Evolutionary conservation across 1,140 invertebrate species (phyloP), one percentile per base, ranked within the genome.

Genomic region (Lordiphosa collinella): DNA sequence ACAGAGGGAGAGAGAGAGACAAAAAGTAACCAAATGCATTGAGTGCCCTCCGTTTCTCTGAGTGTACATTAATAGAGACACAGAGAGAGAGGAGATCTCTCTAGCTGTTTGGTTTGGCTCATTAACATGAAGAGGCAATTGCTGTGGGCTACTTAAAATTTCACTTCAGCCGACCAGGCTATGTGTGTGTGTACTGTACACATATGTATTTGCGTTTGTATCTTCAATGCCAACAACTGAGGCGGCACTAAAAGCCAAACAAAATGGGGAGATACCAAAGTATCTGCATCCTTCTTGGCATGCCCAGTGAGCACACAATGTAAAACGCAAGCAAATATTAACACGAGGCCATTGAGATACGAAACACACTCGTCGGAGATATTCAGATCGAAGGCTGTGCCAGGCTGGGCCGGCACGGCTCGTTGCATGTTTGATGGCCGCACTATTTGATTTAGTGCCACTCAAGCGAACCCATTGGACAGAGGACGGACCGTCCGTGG

Each of bases 241-340:
- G 66, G 61, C 73, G 61, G 66, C 74, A 78, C 73, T 78, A 78
- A 78, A 78, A 79, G 74, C 67, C 74, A 78, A 78, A 78, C 74
- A 78, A 79, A 68, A 72, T 68, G 67, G 73, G 72, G 72, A 78
- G 79, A 68, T 67, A 55, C 49, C 56, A 58, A 79, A 79, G 56
- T 52, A 52, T 40, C 13, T 35, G 47, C 31, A 58, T 51, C 49
- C 35, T 29, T 51, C 41, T 56, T 29, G 37, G 25, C 18, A 58
- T 73, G 74, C 68, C 52, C 74, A 79, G 68, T 51, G 52, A 48
- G 68, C 69, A 78, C 70, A 78, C 74, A 78, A 79, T 76, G 74
- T 79, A 78, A 79, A 79, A 78, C 74, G 68, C 74, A 68, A 68
- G 71, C 70, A 78, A 78, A 79, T 78, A 78, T 78, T 78, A 78